phyloP scores from a whole-genome alignment of 2,113 vertebrate species.

The Chitala chitala region DNA sequence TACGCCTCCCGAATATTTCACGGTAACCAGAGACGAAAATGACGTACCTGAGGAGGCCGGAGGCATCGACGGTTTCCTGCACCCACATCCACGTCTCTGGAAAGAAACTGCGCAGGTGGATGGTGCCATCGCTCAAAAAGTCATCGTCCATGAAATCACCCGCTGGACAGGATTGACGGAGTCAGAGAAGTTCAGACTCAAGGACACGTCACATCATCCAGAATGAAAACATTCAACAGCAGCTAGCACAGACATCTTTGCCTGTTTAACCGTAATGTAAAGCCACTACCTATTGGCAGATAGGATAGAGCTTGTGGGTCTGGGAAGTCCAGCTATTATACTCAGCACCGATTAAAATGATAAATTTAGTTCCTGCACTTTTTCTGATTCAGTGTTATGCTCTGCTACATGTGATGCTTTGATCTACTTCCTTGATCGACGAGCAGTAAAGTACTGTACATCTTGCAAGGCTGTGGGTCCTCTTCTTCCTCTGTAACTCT shows the following conservation, averaged over 20 bases:
- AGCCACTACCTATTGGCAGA: no score
- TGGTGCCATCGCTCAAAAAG: slow-evolving; percentile 20
- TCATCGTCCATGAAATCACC: not conserved
- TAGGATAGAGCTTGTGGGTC: no score
- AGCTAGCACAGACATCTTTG: no score
- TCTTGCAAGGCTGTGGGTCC: slow-evolving; percentile 47
- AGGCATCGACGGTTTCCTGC: not conserved
- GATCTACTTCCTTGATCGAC: not conserved
- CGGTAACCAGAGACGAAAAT: not conserved
- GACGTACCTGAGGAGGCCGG: slow-evolving; percentile 34
- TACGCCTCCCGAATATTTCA: not conserved
- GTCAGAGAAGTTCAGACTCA: no score
- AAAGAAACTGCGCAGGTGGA: slow-evolving; percentile 38
- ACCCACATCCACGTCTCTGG: slow-evolving; percentile 49
- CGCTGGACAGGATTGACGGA: not conserved
- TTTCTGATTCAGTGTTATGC: not conserved
- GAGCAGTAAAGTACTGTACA: slow-evolving; percentile 30
- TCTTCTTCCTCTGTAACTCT: not conserved
- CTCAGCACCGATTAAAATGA: no score
- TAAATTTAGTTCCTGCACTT: no score
- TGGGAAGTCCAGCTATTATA: no score
- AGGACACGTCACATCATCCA: no score
- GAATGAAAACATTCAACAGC: no score
- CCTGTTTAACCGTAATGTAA: no score
- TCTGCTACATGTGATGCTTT: not conserved